Conservation (phyloP, 2,113 vertebrate species). For the Nerophis ophidion region DNA sequence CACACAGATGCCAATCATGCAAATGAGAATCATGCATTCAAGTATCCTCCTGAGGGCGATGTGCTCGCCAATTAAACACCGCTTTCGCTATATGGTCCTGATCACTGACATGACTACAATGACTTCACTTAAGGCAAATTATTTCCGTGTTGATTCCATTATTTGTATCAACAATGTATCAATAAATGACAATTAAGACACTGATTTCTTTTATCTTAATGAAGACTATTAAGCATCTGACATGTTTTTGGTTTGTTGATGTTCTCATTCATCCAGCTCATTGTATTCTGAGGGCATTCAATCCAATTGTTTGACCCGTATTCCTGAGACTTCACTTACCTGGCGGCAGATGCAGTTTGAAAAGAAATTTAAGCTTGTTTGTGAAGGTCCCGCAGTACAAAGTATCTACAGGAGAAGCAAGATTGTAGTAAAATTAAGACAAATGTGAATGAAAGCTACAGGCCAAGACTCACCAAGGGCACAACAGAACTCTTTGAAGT, state of each 20-base stretch:
- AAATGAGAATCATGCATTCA: constrained; percentile 27
- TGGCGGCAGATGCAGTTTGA: constrained; percentile 93
- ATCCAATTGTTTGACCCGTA: too few relatives aligned
- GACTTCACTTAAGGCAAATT: constrained; percentile 3
- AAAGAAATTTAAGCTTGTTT: constrained; percentile 92
- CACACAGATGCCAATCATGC: constrained; percentile 15
- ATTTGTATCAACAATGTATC: not conserved
- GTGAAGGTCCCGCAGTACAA: constrained; percentile 91
- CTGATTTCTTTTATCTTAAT: too few relatives aligned
- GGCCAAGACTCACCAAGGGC: constrained; percentile 70
- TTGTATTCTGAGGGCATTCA: too few relatives aligned
- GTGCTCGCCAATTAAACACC: constrained; percentile 22
- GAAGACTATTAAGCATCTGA: not conserved
- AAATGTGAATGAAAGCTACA: not conserved
- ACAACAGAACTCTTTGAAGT: constrained; percentile 91
- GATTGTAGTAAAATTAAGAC: constrained; percentile 3
- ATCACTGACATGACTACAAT: constrained; percentile 27
- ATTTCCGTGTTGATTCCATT: not conserved
- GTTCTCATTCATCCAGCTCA: too few relatives aligned
- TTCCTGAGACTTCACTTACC: constrained; percentile 69
- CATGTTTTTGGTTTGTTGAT: too few relatives aligned
- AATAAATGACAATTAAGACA: not conserved
- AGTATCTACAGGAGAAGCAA: constrained; percentile 71
- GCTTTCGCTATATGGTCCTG: constrained; percentile 10
- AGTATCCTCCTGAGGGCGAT: constrained; percentile 22